Evolutionary conservation across 1,140 invertebrate species (phyloP), one percentile per base, ranked within the genome.

Genomic region (Samia ricini): DNA sequence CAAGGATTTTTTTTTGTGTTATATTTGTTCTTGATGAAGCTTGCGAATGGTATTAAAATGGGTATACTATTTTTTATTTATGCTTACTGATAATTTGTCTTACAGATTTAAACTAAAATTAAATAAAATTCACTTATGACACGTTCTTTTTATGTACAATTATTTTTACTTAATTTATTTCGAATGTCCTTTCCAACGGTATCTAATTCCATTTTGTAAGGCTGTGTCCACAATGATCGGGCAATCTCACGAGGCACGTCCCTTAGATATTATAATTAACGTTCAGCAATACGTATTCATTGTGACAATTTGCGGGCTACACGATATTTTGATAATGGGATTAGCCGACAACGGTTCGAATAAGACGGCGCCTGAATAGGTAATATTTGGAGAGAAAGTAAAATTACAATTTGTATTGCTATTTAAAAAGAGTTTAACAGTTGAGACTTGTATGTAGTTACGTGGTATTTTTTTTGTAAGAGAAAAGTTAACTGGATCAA

Each of bases 231-330:
- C 69, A 72, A 75, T 75, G 57, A 66, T 42, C 4, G 36, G 20
- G 19, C 60, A 60, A 61, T 55, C 65, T 59, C 69, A 52, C 18
- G 69, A 61, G 73, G 61, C 67, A 76, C 62, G 63, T 61, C n/a
- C 49, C 63, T 48, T 26, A 42, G 66, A 65, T 72, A 72, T 72
- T 69, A 69, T 70, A 76, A 73, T 77, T 77, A 76, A 69, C 57
- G 65, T 55, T 48, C 56, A 55, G 67, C 68, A 68, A 74, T 72
- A 68, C 66, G 67, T 72, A 68, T 72, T 71, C 71, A 76, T 75
- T 71, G 71, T 61, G 26, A 56, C 70, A 68, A 70, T 76, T 76
- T 73, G 64, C 58, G 61, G 56, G 22, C 64, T 57, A 68, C 58
- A 64, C 63, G 64, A 74, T 71, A 69, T 68, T 72, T 74, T 58